A percentile compares a stretch with the other conserved stretches of the same genome.
Conservation (phyloP, 2,888 invertebrate genomes). For the Cyclophora punctaria region DNA sequence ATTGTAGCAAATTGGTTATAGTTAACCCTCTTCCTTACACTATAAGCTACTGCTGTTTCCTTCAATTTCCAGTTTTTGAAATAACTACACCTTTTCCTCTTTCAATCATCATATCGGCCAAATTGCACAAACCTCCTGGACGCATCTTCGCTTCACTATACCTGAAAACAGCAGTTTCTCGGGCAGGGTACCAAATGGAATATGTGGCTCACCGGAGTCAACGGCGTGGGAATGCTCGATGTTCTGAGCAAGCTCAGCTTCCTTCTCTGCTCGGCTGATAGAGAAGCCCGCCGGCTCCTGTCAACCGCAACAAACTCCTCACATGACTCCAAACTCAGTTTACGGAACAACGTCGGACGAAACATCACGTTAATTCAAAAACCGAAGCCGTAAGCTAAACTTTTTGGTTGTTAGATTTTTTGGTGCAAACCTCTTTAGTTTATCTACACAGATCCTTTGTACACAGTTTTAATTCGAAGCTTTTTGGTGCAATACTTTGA, state of each 20-base stretch:
- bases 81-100: too few relatives aligned
- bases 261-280: conserved; percentile 61
- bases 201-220: conserved; percentile 74
- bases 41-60: too few relatives aligned
- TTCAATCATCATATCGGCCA: neutral
- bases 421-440: too few relatives aligned
- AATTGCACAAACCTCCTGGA: conserved; percentile 8
- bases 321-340: conserved; percentile 50
- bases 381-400: conserved; percentile 4
- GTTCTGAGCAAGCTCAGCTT: conserved; percentile 59
- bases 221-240: conserved; percentile 53
- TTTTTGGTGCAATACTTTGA: too few relatives aligned
- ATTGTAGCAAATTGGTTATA: too few relatives aligned
- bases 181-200: conserved; percentile 74
- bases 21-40: too few relatives aligned
- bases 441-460: too few relatives aligned
- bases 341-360: conserved; percentile 55
- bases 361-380: conserved; percentile 37
- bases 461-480: too few relatives aligned
- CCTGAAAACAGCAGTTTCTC: conserved; percentile 71
- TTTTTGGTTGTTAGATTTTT: neutral
- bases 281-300: conserved; percentile 67
- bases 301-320: conserved; percentile 52
- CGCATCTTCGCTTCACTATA: conserved; percentile 30
- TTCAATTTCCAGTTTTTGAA: too few relatives aligned